Percentiles rank a stretch among this genome's conserved stretches.
phyloP scores from a whole-genome alignment of 2,113 vertebrate species.

The Salminus brasiliensis region DNA sequence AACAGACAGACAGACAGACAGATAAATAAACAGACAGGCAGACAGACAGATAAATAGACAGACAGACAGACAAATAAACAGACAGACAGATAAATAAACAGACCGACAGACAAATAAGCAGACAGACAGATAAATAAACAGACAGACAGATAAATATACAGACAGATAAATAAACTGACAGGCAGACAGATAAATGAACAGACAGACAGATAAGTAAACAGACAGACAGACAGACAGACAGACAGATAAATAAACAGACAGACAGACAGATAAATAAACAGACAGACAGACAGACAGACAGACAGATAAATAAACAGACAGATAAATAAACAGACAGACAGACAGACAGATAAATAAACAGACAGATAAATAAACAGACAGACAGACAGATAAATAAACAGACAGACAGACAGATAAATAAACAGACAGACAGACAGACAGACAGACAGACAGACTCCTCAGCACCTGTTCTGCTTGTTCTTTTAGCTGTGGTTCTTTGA shows the following conservation, averaged over 20 bases:
- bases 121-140: too few relatives aligned
- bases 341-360: background rate
- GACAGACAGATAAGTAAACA: too few relatives aligned
- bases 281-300: background rate
- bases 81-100: background rate
- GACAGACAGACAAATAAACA: too few relatives aligned
- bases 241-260: too few relatives aligned
- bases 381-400: background rate
- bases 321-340: too few relatives aligned
- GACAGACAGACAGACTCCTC: constrained; percentile 4
- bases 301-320: too few relatives aligned
- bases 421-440: background rate
- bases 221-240: too few relatives aligned
- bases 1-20: background rate
- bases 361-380: background rate
- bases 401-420: background rate
- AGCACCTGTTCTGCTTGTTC: constrained; percentile 69
- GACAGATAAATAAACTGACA: too few relatives aligned
- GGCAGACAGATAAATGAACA: background rate
- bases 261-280: background rate
- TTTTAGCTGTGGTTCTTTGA: constrained; percentile 45
- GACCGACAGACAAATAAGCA: too few relatives aligned
- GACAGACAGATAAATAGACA: too few relatives aligned
- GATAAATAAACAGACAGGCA: too few relatives aligned
- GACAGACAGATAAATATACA: too few relatives aligned